Percentiles rank a stretch among this genome's conserved stretches.
phyloP scores from a whole-genome alignment of 92 coral and sea anemone genomes.

The Montipora capitata region DNA sequence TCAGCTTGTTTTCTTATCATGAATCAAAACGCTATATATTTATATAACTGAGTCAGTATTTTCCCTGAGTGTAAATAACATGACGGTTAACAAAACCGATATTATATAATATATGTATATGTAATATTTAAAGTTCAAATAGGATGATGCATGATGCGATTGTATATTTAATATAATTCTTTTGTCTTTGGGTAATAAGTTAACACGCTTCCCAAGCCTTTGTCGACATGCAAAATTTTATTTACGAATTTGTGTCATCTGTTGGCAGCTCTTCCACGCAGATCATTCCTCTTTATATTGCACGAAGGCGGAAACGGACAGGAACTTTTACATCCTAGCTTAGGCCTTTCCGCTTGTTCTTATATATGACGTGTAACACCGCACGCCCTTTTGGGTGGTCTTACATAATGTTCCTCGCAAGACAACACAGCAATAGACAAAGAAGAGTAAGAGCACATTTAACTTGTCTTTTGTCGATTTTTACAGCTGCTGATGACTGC shows the following conservation, averaged over 20 bases:
- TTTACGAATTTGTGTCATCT: background rate
- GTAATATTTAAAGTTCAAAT: background rate
- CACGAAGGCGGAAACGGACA: background rate
- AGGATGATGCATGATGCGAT: background rate
- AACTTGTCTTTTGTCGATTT: conserved; percentile 2
- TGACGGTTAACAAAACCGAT: background rate
- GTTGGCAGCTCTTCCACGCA: conserved; percentile 8
- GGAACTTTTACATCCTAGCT: background rate
- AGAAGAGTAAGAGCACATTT: background rate
- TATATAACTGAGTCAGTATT: too few relatives aligned
- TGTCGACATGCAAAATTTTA: background rate
- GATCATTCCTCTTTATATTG: background rate
- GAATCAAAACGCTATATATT: too few relatives aligned
- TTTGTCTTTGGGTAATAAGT: background rate
- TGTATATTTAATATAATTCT: background rate
- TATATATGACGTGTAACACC: background rate
- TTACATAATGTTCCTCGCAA: conserved; percentile 17
- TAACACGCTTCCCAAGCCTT: background rate
- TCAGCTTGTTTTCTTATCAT: too few relatives aligned
- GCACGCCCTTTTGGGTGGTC: background rate
- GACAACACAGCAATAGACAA: background rate
- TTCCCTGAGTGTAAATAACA: too few relatives aligned
- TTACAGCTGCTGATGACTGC: conserved; percentile 6
- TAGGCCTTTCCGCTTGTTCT: too few relatives aligned
- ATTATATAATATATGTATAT: background rate